These are phyloP conservation scores for Hippocampus kuda DNA, from an alignment of 2,797 vertebrate species.

Conservation along the genomic window DNA sequence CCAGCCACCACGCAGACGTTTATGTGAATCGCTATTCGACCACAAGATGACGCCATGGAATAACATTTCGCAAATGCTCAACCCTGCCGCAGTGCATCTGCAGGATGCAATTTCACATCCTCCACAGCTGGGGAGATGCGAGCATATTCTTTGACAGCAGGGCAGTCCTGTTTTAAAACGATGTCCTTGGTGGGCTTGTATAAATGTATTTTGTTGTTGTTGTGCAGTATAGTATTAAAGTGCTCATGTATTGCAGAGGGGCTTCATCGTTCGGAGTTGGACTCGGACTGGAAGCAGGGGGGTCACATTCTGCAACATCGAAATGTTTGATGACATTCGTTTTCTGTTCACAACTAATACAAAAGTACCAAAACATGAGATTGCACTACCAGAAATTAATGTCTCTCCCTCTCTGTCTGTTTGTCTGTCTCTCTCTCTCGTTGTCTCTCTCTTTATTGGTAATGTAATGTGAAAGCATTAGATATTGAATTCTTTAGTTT, in stretches of 20 bases:
- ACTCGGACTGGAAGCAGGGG: no score
- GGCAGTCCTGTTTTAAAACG: conserved; percentile 18
- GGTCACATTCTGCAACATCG: no score
- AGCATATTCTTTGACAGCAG: conserved; percentile 14
- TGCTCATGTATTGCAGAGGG: no score
- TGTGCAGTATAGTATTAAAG: no score
- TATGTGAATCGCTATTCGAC: not conserved
- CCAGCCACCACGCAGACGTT: no score
- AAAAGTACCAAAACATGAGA: not conserved
- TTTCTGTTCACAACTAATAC: no score
- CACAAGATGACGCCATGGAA: conserved; percentile 56
- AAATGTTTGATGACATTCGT: no score
- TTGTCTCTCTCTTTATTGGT: no score
- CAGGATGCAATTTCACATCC: conserved; percentile 8
- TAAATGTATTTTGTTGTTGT: not conserved
- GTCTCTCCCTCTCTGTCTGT: not conserved
- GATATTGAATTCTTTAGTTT: no score
- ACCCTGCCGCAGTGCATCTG: conserved; percentile 29
- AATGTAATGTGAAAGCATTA: not conserved
- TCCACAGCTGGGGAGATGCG: conserved; percentile 6
- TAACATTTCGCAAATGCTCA: conserved; percentile 17
- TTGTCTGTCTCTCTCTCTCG: not conserved
- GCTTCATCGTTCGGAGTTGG: no score
- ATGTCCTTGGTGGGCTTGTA: conserved; percentile 1
- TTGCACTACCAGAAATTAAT: not conserved